A percentile compares a stretch with the other conserved stretches of the same genome.
Conservation (phyloP, 2,113 vertebrate genomes). For the Notechis scutatus region DNA sequence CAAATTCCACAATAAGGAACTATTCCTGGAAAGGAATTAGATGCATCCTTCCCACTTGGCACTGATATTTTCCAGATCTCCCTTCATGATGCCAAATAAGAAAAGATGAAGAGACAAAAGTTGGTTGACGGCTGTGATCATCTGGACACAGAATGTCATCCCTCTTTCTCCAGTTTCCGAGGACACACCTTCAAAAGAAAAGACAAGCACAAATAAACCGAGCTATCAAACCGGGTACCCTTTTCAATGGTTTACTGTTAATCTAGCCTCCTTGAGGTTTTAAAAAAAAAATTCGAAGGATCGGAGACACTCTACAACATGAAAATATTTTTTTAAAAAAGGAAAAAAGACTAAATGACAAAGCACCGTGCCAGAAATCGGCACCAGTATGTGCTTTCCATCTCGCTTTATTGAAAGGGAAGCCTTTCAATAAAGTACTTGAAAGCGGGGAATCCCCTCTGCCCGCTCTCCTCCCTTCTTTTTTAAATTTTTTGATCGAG, state of each 20-base stretch:
- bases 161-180: background rate
- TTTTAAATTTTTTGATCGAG: background rate
- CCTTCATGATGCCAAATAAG: slow-evolving; percentile 1
- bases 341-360: background rate
- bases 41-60: slow-evolving; percentile 23
- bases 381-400: background rate
- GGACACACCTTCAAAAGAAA: background rate
- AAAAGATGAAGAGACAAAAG: slow-evolving; percentile 19
- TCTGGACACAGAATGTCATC: slow-evolving; percentile 47
- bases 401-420: background rate
- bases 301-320: background rate
- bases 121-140: slow-evolving; percentile 50
- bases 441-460: background rate
- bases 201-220: background rate
- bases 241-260: background rate
- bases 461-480: background rate
- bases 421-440: background rate
- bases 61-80: slow-evolving; percentile 32
- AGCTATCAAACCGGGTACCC: background rate
- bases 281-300: background rate
- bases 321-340: background rate
- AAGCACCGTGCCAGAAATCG: background rate
- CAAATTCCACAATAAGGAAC: background rate
- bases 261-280: background rate
- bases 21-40: slow-evolving; percentile 54